Evolutionary conservation across 2,797 vertebrate species (phyloP).

Genomic region (Danio aesculapii): DNA sequence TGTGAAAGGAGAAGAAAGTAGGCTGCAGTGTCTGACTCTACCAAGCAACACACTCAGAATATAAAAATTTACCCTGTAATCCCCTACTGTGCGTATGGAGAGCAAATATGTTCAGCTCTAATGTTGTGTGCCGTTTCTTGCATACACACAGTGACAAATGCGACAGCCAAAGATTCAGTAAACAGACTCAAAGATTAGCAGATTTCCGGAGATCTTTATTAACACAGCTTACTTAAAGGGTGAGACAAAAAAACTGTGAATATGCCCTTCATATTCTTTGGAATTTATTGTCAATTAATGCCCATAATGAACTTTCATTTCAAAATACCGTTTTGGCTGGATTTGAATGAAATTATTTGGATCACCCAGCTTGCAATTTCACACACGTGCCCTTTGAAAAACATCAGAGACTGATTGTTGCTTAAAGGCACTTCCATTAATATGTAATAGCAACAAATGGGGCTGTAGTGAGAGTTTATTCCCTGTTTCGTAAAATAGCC

Average conservation of each 20-base stretch:
- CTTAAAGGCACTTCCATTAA: conserved; percentile 18
- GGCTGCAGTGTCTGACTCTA: background rate
- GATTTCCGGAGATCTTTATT: background rate
- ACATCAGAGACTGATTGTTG: conserved; percentile 7
- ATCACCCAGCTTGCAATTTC: background rate
- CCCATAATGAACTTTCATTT: background rate
- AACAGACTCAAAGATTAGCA: conserved; percentile 13
- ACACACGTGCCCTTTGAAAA: conserved; percentile 19
- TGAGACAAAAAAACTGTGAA: background rate
- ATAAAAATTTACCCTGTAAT: conserved; percentile 7
- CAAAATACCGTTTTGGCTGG: background rate
- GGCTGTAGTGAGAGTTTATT: background rate
- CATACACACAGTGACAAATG: background rate
- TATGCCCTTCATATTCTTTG: background rate
- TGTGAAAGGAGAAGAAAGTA: background rate
- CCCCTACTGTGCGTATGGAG: background rate
- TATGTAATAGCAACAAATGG: conserved; percentile 15
- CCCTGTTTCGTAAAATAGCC: background rate
- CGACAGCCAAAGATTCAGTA: background rate
- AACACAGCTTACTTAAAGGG: background rate
- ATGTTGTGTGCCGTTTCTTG: background rate
- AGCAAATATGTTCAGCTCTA: conserved; percentile 3
- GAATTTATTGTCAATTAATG: background rate
- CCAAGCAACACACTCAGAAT: background rate
- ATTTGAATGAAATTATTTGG: conserved; percentile 6